Conservation (phyloP, 2,797 vertebrate genomes). For the Macrochelys suwanniensis region DNA sequence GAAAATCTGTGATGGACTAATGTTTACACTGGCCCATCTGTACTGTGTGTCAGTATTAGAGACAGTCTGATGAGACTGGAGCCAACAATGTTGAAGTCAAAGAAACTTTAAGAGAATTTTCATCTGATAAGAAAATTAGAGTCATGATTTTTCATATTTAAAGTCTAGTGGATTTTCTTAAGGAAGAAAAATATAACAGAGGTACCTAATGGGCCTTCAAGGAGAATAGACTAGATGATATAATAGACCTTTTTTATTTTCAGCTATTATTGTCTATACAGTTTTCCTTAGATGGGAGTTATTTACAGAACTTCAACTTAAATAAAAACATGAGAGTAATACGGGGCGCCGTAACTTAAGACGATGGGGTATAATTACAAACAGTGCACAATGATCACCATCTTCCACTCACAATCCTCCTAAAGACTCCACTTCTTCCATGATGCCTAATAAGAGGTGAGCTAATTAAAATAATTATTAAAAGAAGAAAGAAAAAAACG, state of each 20-base stretch:
- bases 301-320: not conserved
- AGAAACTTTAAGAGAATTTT: not conserved
- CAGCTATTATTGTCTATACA: not conserved
- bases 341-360: rapidly evolving
- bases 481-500: not conserved
- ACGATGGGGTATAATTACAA: rapidly evolving
- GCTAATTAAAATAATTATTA: not conserved
- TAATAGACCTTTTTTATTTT: conserved; percentile 8
- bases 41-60: not conserved
- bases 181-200: not conserved
- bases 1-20: not conserved
- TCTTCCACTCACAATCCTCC: not conserved
- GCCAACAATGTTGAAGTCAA: not conserved
- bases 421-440: not conserved
- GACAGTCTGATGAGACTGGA: not conserved
- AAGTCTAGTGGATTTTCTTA: not conserved
- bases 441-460: not conserved
- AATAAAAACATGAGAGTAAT: not conserved
- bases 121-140: conserved; percentile 21
- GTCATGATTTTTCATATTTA: not conserved
- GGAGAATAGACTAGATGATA: conserved; percentile 5
- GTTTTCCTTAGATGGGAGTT: not conserved
- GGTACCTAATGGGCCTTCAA: not conserved
- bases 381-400: rapidly evolving
- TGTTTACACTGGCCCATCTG: not conserved